phyloP scores from a whole-genome alignment of 2,888 invertebrate species.

The Sinelater perroti region DNA sequence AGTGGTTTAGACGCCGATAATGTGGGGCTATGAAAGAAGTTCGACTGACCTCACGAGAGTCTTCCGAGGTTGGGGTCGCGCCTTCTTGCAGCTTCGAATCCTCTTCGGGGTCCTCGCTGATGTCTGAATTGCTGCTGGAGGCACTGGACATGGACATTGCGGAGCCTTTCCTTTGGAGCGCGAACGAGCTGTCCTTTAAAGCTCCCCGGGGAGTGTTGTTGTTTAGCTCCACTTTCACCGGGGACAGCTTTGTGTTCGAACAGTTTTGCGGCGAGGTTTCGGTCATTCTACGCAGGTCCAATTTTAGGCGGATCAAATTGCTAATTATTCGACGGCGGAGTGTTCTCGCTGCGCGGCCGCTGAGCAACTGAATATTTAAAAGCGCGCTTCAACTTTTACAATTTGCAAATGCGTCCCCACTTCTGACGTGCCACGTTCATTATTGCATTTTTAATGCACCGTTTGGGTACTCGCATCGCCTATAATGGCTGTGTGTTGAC shows the following conservation, averaged over 20 bases:
- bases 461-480: not conserved
- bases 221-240: constrained; percentile 38
- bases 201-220: constrained; percentile 36
- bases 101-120: constrained; percentile 45
- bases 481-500: not conserved
- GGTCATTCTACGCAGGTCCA: constrained; percentile 9
- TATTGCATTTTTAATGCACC: constrained; percentile 4
- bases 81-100: not conserved
- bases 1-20: too few relatives aligned
- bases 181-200: constrained; percentile 35
- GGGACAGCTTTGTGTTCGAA: constrained; percentile 29
- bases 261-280: constrained; percentile 6
- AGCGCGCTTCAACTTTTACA: constrained; percentile 26
- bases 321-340: not conserved
- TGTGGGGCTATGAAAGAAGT: too few relatives aligned
- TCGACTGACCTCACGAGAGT: too few relatives aligned
- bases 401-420: constrained; percentile 37
- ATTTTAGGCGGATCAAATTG: not conserved
- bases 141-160: constrained; percentile 48
- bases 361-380: constrained; percentile 29
- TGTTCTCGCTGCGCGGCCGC: constrained; percentile 9
- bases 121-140: constrained; percentile 49
- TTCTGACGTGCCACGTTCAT: constrained; percentile 16
- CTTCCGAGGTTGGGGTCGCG: too few relatives aligned
- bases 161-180: constrained; percentile 39